These are phyloP conservation scores for Dysidea cf. avara DNA, from an alignment of 37 sponge, comb jelly and placozoan species.

Conservation along the genomic window DNA sequence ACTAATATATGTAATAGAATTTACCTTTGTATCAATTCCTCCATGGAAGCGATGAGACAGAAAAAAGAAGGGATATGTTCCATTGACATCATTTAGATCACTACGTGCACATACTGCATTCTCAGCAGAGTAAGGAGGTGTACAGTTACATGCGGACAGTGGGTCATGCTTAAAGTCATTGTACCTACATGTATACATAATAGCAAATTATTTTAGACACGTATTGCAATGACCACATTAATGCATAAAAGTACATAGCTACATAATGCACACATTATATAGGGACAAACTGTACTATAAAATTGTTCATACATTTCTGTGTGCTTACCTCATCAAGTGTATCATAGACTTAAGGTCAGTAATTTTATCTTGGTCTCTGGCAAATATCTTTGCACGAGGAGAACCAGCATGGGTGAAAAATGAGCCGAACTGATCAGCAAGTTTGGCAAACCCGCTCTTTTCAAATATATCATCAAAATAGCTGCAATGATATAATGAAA, in stretches of 20 bases:
- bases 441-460: constrained; percentile 65
- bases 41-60: constrained; percentile 89
- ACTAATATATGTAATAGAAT: too few species aligned
- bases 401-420: constrained; percentile 78
- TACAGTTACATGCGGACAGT: constrained; percentile 84
- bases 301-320: too few species aligned
- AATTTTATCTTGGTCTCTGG: constrained; percentile 73
- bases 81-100: constrained; percentile 92
- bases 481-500: constrained; percentile 6
- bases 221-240: background rate
- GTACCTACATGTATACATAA: constrained; percentile 51
- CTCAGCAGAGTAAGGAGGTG: constrained; percentile 92
- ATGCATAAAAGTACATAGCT: background rate
- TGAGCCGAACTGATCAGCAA: constrained; percentile 78
- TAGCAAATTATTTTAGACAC: background rate
- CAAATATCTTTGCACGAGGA: constrained; percentile 89
- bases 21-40: constrained; percentile 90
- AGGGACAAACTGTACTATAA: too few species aligned
- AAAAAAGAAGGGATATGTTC: constrained; percentile 84
- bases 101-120: constrained; percentile 90
- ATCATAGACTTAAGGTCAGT: constrained; percentile 70
- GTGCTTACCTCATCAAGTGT: constrained; percentile 81
- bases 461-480: constrained; percentile 72
- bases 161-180: constrained; percentile 94
- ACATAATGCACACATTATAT: background rate